Evolutionary conservation across 2,888 invertebrate species (phyloP), one percentile per base, ranked within the genome.

Genomic region (Andrena haemorrhoa): DNA sequence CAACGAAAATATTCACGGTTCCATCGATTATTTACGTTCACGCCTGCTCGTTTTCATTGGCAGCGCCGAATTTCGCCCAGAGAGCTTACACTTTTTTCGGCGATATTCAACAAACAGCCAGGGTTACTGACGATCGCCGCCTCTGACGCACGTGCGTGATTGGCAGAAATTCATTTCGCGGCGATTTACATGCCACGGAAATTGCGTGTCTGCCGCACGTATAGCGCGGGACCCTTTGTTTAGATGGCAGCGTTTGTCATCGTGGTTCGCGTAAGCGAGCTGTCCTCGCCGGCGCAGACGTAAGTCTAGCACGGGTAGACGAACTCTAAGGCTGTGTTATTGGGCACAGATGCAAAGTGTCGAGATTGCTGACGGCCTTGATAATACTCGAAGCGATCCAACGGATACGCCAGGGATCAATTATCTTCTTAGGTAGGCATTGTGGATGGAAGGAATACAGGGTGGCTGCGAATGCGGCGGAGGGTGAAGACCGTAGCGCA

Each of bases 121-220:
- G 33, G 61, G 49, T 51, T 61, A 51, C 61, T 33, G 61, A 66
- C 77, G 72, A 83, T 73, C 71, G 78, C 73, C 68, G 78, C 64
- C 65, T 16, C 61, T 86, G 84, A 80, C 82, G 82, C 88, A 85
- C 82, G 82, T 86, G 85, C 85, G 84, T 89, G 90, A 90, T 88
- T 88, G 90, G 89, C 89, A 90, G 89, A 89, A 92, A 92, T 91
- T 91, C 90, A 91, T 91, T 91, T 91, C 82, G 87, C 72, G 81
- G 41, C 86, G 86, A 91, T 90, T 90, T 89, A 88, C 88, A 88
- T 86, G 87, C 83, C 84, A 77, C 87, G 89, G 86, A 90, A 89
- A 91, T 91, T 91, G 88, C 89, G 88, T 86, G 88, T 86, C 88
- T 85, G 85, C 79, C 65, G 82, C 76, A 75, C 86, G 79, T 83